Percentiles rank a stretch among this genome's conserved stretches.
Conservation (phyloP, 2,888 invertebrate genomes). For the Thumatha senex region DNA sequence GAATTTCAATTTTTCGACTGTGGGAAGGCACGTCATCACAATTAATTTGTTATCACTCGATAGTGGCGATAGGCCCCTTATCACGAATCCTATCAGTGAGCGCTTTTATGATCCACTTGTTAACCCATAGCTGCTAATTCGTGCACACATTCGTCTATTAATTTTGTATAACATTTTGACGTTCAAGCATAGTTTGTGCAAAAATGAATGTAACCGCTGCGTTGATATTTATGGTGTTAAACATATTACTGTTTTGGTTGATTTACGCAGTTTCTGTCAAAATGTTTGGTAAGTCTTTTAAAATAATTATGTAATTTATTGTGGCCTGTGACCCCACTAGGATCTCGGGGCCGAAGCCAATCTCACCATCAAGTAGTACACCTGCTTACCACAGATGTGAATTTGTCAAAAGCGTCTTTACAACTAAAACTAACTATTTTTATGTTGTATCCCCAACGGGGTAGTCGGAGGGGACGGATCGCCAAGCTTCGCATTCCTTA, state of each 20-base stretch:
- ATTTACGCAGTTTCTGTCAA: constrained; percentile 57
- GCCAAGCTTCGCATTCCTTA: too few relatives aligned
- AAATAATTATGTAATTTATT: not conserved
- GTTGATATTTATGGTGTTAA: constrained; percentile 55
- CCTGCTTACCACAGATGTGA: too few relatives aligned
- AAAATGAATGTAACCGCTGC: constrained; percentile 45
- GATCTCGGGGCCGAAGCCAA: not conserved
- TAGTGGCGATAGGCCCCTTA: constrained; percentile 19
- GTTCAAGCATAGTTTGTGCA: not conserved
- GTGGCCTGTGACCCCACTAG: not conserved
- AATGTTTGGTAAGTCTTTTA: constrained; percentile 58
- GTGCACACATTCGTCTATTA: not conserved
- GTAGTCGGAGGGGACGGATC: too few relatives aligned
- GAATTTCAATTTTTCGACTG: not conserved
- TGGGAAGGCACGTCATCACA: constrained; percentile 13
- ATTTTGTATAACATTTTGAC: not conserved
- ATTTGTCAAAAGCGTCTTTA: too few relatives aligned
- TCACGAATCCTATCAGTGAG: constrained; percentile 23
- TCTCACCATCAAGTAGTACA: too few relatives aligned
- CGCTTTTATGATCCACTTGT: constrained; percentile 6
- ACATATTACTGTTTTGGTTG: constrained; percentile 57
- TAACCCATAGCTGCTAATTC: not conserved
- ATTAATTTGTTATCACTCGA: constrained; percentile 35
- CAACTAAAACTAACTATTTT: too few relatives aligned
- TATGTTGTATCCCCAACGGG: too few relatives aligned